Conservation (phyloP, 2,113 vertebrate genomes). For the Plecotus auritus region DNA sequence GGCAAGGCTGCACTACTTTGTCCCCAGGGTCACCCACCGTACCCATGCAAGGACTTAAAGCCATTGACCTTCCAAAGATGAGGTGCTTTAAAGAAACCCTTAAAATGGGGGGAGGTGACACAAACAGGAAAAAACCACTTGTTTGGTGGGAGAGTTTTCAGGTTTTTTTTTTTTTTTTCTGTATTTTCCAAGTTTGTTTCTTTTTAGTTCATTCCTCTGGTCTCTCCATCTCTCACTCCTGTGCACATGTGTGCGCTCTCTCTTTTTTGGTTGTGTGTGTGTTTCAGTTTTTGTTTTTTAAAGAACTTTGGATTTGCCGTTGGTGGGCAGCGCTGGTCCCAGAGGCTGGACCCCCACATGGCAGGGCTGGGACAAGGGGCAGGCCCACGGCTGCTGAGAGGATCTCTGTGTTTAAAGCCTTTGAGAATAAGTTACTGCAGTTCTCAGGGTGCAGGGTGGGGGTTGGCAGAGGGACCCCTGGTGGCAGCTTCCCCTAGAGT, state of each 20-base stretch:
- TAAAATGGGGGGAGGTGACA: background rate
- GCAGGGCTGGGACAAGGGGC: slow-evolving; percentile 60
- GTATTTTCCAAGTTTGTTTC: slow-evolving; percentile 65
- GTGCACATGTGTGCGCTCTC: background rate
- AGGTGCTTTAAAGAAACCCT: slow-evolving; percentile 47
- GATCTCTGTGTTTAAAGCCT: slow-evolving; percentile 77
- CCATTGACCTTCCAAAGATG: slow-evolving; percentile 30
- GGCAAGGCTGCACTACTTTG: background rate
- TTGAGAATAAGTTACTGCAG: slow-evolving; percentile 72
- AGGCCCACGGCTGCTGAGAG: slow-evolving; percentile 71
- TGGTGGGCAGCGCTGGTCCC: slow-evolving; percentile 57
- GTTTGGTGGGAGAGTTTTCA: slow-evolving; percentile 61
- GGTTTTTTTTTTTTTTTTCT: background rate
- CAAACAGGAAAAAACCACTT: slow-evolving; percentile 52
- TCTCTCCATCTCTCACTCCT: slow-evolving; percentile 52
- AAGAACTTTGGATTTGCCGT: slow-evolving; percentile 76
- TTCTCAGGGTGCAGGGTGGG: slow-evolving; percentile 59
- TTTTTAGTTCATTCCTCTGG: slow-evolving; percentile 64
- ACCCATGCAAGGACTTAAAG: slow-evolving; percentile 1
- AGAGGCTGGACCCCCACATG: slow-evolving; percentile 40
- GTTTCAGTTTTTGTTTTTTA: slow-evolving; percentile 57
- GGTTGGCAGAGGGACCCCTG: slow-evolving; percentile 50
- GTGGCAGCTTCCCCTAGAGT: slow-evolving; percentile 48
- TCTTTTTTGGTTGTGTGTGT: slow-evolving; percentile 65
- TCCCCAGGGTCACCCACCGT: background rate